These are phyloP conservation scores for Sarcophaga rosellei DNA, from an alignment of 2,888 invertebrate species.

Conservation along the genomic window DNA sequence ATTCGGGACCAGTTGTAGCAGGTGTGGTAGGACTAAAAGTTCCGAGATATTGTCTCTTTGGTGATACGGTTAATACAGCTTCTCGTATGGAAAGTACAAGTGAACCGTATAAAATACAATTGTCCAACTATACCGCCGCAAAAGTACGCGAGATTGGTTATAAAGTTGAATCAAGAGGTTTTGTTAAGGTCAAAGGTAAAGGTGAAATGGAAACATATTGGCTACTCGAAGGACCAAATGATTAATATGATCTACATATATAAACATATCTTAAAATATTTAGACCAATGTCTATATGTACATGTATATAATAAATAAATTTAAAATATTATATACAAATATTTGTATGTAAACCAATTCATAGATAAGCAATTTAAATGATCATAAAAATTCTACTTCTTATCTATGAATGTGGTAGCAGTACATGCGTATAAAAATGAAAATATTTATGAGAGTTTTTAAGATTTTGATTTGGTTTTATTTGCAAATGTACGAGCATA, in stretches of 20 bases:
- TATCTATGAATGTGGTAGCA: background rate
- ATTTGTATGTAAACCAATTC: background rate
- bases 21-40: conserved; percentile 91
- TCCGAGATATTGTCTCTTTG: conserved; percentile 93
- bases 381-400: background rate
- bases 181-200: conserved; percentile 92
- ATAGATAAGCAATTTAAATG: background rate
- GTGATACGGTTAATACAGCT: conserved; percentile 95
- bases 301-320: background rate
- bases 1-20: conserved; percentile 93
- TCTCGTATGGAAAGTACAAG: conserved; percentile 91
- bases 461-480: conserved; percentile 1
- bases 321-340: too few relatives aligned
- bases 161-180: conserved; percentile 86
- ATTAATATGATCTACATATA: conserved; percentile 18
- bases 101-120: conserved; percentile 88
- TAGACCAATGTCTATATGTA: background rate
- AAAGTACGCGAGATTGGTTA: conserved; percentile 86
- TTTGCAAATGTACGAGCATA: background rate
- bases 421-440: conserved; percentile 15
- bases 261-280: background rate
- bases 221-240: conserved; percentile 84
- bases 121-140: conserved; percentile 87
- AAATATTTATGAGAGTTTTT: conserved; percentile 16
- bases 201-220: conserved; percentile 94